A percentile compares a stretch with the other conserved stretches of the same genome.
These are phyloP conservation scores for Athene cunicularia DNA, from an alignment of 2,113 vertebrate genomes.

Conservation along the genomic window DNA sequence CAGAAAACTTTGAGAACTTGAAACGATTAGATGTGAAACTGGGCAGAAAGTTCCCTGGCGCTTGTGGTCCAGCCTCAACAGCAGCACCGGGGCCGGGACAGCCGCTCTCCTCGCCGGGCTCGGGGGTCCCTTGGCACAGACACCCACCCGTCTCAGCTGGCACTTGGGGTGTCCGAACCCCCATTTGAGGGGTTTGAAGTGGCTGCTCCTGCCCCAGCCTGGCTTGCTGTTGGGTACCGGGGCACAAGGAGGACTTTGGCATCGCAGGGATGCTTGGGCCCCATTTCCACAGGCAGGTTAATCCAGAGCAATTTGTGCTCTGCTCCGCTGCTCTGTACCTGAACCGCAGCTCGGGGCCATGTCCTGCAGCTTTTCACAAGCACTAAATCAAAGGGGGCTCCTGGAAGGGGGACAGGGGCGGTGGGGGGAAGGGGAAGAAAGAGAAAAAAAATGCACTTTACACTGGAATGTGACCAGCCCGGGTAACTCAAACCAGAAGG, in stretches of 20 bases:
- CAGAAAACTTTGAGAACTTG: not conserved
- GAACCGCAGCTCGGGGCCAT: not conserved
- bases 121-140: not conserved
- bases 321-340: not conserved
- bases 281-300: not conserved
- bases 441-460: not conserved
- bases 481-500: constrained; percentile 24
- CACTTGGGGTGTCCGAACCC: not conserved
- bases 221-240: rapidly evolving
- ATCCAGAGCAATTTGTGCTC: not conserved
- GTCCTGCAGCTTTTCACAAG: constrained; percentile 12
- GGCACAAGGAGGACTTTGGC: not conserved
- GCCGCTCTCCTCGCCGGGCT: not conserved
- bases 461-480: constrained; percentile 13
- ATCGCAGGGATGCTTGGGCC: rapidly evolving
- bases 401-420: not conserved
- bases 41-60: too few relatives aligned
- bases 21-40: not conserved
- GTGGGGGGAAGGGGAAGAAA: not conserved
- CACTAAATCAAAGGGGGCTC: constrained; percentile 24
- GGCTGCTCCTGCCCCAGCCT: not conserved
- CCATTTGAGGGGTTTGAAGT: not conserved
- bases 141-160: rapidly evolving
- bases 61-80: not conserved
- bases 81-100: rapidly evolving